These are phyloP conservation scores for Oncorhynchus nerka DNA, from an alignment of 2,113 vertebrate genomes.

Conservation along the genomic window DNA sequence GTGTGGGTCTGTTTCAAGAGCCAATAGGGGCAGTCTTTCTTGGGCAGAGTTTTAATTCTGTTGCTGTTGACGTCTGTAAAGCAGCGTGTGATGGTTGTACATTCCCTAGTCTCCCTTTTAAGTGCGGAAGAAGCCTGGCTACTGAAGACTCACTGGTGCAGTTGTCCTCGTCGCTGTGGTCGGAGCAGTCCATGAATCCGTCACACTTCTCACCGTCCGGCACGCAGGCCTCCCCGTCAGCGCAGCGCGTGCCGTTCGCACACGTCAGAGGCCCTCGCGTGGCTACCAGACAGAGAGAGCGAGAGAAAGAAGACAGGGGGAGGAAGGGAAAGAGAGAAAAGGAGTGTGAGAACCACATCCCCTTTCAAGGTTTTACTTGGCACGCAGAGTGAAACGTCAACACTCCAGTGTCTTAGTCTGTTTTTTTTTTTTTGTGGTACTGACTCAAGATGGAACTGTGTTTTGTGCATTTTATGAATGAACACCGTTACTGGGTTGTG, in stretches of 20 bases:
- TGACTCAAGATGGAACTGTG: background rate
- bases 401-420: background rate
- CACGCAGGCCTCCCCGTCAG: conserved; percentile 86
- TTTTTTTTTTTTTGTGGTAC: too few species aligned
- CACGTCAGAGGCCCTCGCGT: conserved; percentile 82
- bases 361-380: background rate
- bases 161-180: conserved; percentile 89
- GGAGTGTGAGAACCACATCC: background rate
- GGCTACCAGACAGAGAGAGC: conserved; percentile 66
- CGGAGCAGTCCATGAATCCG: conserved; percentile 90
- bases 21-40: too few species aligned
- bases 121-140: too few species aligned
- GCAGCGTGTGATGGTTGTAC: too few species aligned
- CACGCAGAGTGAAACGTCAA: background rate
- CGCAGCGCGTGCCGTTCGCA: conserved; percentile 79
- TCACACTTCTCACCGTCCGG: conserved; percentile 82
- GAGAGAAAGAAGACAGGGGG: background rate
- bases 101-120: too few species aligned
- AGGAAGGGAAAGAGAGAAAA: background rate
- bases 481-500: too few species aligned
- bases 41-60: too few species aligned
- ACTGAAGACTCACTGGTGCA: conserved; percentile 78
- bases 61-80: too few species aligned
- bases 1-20: too few species aligned
- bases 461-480: too few species aligned